A percentile compares a stretch with the other conserved stretches of the same genome.
These are phyloP conservation scores for Zaprionus ornatus DNA, from an alignment of 1,140 invertebrate species.

Conservation along the genomic window DNA sequence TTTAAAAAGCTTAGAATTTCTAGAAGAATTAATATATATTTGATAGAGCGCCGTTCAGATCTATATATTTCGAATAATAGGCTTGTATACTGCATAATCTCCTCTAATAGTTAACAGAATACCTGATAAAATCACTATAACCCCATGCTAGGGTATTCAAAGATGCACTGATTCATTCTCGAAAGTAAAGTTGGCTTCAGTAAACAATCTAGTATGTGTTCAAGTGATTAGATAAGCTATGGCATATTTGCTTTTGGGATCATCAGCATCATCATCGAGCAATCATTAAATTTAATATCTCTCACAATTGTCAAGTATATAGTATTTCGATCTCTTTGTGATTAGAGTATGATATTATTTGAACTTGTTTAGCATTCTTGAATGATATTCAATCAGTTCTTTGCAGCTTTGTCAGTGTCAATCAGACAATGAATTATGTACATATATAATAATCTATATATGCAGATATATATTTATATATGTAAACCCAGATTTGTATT, in stretches of 20 bases:
- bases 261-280: not conserved
- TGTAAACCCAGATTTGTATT: not conserved
- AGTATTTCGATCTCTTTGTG: not conserved
- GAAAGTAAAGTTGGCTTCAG: not conserved
- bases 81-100: too few species aligned
- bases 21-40: too few species aligned
- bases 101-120: too few species aligned
- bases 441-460: not conserved
- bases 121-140: not conserved
- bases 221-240: not conserved
- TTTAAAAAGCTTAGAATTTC: too few species aligned
- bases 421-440: not conserved
- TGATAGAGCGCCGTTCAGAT: too few species aligned
- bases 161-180: not conserved
- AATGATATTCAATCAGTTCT: not conserved
- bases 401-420: not conserved
- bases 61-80: too few species aligned
- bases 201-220: not conserved
- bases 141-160: not conserved
- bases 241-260: not conserved
- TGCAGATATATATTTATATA: not conserved
- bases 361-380: not conserved
- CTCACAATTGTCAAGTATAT: not conserved
- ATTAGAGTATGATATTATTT: not conserved
- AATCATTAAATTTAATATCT: not conserved